Evolutionary conservation across 2,113 vertebrate genomes (phyloP).

Genomic region (Macaca fascicularis): DNA sequence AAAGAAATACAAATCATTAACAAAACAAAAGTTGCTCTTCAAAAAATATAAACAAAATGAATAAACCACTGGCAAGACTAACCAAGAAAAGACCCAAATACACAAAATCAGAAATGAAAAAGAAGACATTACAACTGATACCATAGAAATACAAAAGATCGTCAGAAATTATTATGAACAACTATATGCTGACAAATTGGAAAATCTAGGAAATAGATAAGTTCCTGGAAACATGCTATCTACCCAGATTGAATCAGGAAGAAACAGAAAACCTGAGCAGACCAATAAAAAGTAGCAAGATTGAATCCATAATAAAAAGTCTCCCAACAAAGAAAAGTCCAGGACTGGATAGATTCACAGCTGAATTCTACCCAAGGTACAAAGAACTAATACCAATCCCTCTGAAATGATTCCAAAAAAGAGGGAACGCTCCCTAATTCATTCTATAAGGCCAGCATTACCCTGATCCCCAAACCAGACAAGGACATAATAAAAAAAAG

Average conservation of each 20-base stretch:
- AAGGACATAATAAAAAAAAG: neutral
- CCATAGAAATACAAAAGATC: neutral
- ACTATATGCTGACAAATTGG: neutral
- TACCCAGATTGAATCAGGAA: neutral
- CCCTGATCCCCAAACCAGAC: neutral
- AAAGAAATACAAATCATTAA: neutral
- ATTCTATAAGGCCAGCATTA: neutral
- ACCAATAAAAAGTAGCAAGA: neutral
- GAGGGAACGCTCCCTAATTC: neutral
- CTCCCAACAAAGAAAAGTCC: neutral
- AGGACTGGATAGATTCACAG: neutral
- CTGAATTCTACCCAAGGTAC: neutral
- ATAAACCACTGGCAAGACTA: neutral
- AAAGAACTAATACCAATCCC: neutral
- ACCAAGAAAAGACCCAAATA: neutral
- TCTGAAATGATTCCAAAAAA: neutral
- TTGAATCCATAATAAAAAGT: neutral
- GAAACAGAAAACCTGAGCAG: neutral
- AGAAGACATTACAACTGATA: neutral
- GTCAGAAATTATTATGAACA: neutral
- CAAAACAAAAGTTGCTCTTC: neutral
- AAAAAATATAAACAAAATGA: neutral
- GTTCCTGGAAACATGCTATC: neutral
- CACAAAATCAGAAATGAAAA: neutral
- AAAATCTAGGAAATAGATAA: neutral